A percentile compares a stretch with the other conserved stretches of the same genome.
These are phyloP conservation scores for Rhopalosiphum maidis DNA, from an alignment of 1,140 invertebrate genomes.

Conservation along the genomic window DNA sequence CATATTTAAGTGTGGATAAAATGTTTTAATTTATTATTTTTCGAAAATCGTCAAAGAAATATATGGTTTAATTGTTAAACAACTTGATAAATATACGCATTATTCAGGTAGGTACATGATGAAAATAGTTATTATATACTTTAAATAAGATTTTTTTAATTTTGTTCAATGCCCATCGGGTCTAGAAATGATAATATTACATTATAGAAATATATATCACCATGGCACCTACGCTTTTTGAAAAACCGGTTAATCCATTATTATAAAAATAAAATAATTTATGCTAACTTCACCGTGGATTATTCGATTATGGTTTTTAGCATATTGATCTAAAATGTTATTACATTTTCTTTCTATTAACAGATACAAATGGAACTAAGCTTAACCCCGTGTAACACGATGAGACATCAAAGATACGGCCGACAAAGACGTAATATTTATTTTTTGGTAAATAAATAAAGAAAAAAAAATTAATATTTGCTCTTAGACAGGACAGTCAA, in stretches of 20 bases:
- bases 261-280: conserved; percentile 27
- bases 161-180: conserved; percentile 36
- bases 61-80: not conserved
- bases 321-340: conserved; percentile 6
- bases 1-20: not conserved
- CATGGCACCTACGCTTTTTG: conserved; percentile 27
- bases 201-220: conserved; percentile 46
- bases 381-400: not conserved
- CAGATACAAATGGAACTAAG: not conserved
- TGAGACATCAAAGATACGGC: not conserved
- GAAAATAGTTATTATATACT: conserved; percentile 22
- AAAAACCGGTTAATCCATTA: conserved; percentile 46
- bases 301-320: conserved; percentile 36
- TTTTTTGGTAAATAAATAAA: not conserved
- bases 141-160: conserved; percentile 37
- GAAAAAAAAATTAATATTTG: not conserved
- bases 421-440: conserved; percentile 33
- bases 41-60: not conserved
- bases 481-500: conserved; percentile 23
- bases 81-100: not conserved
- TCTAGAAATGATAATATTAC: conserved; percentile 29
- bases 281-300: not conserved
- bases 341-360: not conserved
- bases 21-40: not conserved
- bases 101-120: not conserved